Evolutionary conservation across 2,888 invertebrate genomes (phyloP).

Genomic region (Pachycephus smyrnensis): DNA sequence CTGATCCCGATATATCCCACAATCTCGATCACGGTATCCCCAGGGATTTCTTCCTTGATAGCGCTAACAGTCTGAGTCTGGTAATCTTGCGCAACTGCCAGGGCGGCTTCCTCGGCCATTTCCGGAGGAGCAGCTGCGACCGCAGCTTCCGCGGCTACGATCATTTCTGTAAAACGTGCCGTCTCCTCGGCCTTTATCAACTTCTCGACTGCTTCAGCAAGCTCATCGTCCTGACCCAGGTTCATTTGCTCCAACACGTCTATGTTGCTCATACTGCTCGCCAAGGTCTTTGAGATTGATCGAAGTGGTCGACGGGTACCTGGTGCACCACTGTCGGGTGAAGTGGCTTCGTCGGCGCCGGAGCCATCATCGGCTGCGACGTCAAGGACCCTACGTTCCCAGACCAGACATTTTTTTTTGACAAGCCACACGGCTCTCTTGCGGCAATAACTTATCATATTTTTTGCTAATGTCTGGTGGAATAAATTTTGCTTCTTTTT

Average conservation of each 20-base stretch:
- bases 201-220: conserved; percentile 65
- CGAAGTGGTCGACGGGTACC: conserved; percentile 25
- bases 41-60: conserved; percentile 58
- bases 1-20: conserved; percentile 68
- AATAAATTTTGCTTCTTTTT: no score
- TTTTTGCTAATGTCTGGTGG: no score
- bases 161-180: conserved; percentile 65
- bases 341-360: conserved; percentile 18
- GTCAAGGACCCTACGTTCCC: no score
- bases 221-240: conserved; percentile 57
- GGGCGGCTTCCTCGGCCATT: conserved; percentile 67
- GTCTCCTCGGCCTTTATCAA: conserved; percentile 67
- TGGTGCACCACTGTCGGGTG: background rate
- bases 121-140: conserved; percentile 66
- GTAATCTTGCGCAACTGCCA: conserved; percentile 62
- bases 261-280: conserved; percentile 36
- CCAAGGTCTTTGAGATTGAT: conserved; percentile 29
- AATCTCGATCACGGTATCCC: conserved; percentile 65
- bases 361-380: no score
- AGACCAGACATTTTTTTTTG: no score
- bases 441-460: no score
- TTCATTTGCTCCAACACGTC: conserved; percentile 34
- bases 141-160: conserved; percentile 66
- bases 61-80: conserved; percentile 58
- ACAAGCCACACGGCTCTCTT: no score